Evolutionary conservation across 2,888 invertebrate genomes (phyloP).

Genomic region (Neocrepidodera transversa): DNA sequence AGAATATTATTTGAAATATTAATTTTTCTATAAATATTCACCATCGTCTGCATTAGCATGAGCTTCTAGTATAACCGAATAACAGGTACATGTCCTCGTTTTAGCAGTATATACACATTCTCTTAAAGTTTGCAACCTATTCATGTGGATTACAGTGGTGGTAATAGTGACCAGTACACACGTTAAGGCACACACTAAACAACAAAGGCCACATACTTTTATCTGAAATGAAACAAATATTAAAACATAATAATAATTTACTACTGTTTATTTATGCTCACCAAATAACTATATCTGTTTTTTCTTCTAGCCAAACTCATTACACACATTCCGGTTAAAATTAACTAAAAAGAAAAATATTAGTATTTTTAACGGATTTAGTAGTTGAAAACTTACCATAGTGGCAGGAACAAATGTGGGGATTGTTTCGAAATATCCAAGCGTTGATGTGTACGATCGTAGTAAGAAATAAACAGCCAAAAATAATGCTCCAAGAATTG

Average conservation of each 20-base stretch:
- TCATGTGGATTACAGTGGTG: slow-evolving; percentile 91
- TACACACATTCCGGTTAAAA: slow-evolving; percentile 84
- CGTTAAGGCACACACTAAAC: slow-evolving; percentile 83
- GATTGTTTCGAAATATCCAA: slow-evolving; percentile 86
- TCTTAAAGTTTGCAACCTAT: slow-evolving; percentile 82
- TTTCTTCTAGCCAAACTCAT: slow-evolving; percentile 84
- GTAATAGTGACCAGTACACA: slow-evolving; percentile 90
- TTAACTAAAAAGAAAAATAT: slow-evolving; percentile 68
- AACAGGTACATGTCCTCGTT: slow-evolving; percentile 81
- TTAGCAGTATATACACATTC: slow-evolving; percentile 87
- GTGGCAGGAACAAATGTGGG: slow-evolving; percentile 94
- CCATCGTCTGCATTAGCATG: slow-evolving; percentile 69
- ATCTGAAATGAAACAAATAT: slow-evolving; percentile 71
- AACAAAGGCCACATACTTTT: slow-evolving; percentile 87
- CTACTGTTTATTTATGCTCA: slow-evolving; percentile 65
- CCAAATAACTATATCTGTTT: slow-evolving; percentile 88
- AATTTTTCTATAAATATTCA: too few species aligned
- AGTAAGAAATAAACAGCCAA: slow-evolving; percentile 82
- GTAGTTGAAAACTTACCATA: slow-evolving; percentile 69
- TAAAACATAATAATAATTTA: too few species aligned
- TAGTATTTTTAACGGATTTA: too few species aligned
- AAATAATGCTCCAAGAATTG: slow-evolving; percentile 78
- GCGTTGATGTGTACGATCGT: slow-evolving; percentile 78
- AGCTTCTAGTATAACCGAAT: slow-evolving; percentile 74
- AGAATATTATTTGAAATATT: too few species aligned